Evolutionary conservation across 2,113 vertebrate genomes (phyloP).

Genomic region (Spilogale gracilis): DNA sequence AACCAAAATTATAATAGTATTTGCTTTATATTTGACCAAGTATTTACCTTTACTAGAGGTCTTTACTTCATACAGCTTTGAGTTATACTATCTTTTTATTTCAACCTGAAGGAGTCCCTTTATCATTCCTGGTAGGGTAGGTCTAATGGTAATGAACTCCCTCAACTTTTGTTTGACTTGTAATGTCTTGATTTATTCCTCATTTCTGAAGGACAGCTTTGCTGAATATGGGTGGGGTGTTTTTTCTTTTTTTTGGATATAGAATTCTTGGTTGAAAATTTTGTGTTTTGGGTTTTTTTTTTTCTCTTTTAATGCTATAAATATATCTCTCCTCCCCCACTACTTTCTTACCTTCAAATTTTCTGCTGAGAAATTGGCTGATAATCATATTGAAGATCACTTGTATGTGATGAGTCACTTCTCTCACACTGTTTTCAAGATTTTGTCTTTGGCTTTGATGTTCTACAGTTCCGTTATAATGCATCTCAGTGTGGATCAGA

Average conservation of each 20-base stretch:
- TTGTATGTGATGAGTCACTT: background rate
- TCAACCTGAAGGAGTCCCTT: background rate
- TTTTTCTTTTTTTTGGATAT: background rate
- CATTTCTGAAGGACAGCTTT: background rate
- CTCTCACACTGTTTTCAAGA: background rate
- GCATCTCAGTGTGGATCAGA: background rate
- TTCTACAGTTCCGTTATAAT: background rate
- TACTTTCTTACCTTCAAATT: background rate
- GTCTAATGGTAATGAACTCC: background rate
- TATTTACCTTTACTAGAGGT: background rate
- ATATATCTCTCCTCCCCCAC: background rate
- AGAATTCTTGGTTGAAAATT: background rate
- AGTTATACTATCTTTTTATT: background rate
- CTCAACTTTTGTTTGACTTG: constrained; percentile 7
- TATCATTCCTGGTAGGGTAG: background rate
- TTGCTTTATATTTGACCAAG: background rate
- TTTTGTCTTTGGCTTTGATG: background rate
- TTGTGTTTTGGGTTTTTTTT: background rate
- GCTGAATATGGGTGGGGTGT: background rate
- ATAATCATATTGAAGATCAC: background rate
- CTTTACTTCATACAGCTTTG: background rate
- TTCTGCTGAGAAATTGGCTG: background rate
- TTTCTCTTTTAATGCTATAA: background rate
- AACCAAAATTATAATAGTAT: constrained; percentile 16
- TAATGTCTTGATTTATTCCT: background rate